A percentile compares a stretch with the other conserved stretches of the same genome.
phyloP scores from a whole-genome alignment of 2,797 vertebrate genomes.

The Hoplostethus mediterraneus region DNA sequence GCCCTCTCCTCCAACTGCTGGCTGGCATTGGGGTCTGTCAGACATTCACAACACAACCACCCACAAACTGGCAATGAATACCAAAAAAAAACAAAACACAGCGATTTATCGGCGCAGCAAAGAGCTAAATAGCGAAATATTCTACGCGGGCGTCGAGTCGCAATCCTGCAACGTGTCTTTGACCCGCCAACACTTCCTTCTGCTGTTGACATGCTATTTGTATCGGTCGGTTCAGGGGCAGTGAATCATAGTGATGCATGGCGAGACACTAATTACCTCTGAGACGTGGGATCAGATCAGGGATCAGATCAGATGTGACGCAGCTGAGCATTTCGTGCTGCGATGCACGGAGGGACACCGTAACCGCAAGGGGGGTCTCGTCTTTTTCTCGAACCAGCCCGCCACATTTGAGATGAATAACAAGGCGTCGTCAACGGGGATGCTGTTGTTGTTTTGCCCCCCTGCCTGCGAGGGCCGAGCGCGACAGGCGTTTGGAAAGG shows the following conservation, averaged over 20 bases:
- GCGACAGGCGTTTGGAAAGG: constrained; percentile 1
- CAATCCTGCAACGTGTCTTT: background rate
- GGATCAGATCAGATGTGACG: constrained; percentile 15
- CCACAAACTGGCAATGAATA: background rate
- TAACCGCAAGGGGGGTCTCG: constrained; percentile 19
- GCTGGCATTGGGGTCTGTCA: constrained; percentile 83
- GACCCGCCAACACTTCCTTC: constrained; percentile 1
- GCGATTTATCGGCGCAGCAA: no score
- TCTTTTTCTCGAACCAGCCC: no score
- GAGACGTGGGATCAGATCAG: background rate
- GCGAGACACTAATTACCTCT: background rate
- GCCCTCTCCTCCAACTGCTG: constrained; percentile 87
- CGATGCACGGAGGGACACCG: constrained; percentile 21
- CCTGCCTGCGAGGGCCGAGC: background rate
- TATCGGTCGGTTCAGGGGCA: background rate
- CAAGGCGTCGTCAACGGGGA: background rate
- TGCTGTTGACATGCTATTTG: background rate
- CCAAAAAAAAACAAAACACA: no score
- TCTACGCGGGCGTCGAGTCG: no score
- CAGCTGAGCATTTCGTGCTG: background rate
- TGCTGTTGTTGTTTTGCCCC: background rate
- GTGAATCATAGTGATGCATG: background rate
- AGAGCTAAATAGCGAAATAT: no score
- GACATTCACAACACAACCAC: background rate
- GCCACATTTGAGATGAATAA: background rate